phyloP scores from a whole-genome alignment of 1,140 invertebrate species.

The Orussus abietinus region DNA sequence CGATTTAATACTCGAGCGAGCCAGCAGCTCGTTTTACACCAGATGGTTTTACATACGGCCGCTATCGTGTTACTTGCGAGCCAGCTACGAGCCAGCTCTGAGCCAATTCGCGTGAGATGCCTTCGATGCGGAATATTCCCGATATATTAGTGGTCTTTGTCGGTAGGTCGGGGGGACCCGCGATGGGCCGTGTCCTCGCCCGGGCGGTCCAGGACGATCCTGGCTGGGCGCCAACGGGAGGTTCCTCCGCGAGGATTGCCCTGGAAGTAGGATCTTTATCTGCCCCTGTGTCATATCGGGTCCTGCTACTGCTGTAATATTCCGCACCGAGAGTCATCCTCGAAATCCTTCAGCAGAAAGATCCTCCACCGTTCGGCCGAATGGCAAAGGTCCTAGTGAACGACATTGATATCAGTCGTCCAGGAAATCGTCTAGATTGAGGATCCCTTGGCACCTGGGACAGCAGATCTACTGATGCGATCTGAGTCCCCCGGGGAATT shows the following conservation, averaged over 20 bases:
- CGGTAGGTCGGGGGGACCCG: conserved; percentile 10
- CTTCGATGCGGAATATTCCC: conserved; percentile 30
- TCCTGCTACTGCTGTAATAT: conserved; percentile 27
- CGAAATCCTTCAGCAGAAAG: too few species aligned
- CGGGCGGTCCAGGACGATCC: conserved; percentile 3
- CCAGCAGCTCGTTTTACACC: conserved; percentile 51
- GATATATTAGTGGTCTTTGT: conserved; percentile 32
- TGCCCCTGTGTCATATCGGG: conserved; percentile 11
- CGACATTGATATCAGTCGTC: too few species aligned
- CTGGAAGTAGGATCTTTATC: not conserved
- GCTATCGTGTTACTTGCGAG: conserved; percentile 50
- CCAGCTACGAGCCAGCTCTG: conserved; percentile 3
- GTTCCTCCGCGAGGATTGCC: too few species aligned
- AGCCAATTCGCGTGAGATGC: conserved; percentile 22
- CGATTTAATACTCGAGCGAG: conserved; percentile 52
- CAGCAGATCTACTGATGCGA: too few species aligned
- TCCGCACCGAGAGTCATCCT: too few species aligned
- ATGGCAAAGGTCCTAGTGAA: too few species aligned
- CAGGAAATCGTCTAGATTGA: too few species aligned
- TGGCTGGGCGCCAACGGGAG: conserved; percentile 5
- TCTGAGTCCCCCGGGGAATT: too few species aligned
- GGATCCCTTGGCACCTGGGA: too few species aligned
- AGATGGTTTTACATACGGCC: conserved; percentile 48
- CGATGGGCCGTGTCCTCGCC: conserved; percentile 10
- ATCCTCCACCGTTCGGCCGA: too few species aligned